phyloP scores from a whole-genome alignment of 2,888 invertebrate genomes.

The Drosophila pseudotakahashii region DNA sequence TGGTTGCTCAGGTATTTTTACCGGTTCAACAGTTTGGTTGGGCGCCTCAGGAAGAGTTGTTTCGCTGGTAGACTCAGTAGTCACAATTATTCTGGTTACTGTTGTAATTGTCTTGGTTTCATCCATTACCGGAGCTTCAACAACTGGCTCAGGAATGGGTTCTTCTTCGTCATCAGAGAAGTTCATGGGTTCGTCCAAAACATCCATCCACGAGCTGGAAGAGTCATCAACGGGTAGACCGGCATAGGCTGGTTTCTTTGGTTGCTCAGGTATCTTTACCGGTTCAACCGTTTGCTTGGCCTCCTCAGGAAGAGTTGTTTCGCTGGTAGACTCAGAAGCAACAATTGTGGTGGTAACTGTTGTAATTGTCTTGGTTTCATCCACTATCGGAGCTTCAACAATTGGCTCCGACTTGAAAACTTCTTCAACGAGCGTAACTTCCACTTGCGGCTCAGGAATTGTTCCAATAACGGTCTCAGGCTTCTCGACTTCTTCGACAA shows the following conservation, averaged over 20 bases:
- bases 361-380: too few species aligned
- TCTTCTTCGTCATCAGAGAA: too few species aligned
- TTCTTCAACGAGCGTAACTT: too few species aligned
- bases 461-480: too few species aligned
- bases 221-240: conserved; percentile 64
- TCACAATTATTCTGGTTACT: conserved; percentile 30
- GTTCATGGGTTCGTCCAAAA: conserved; percentile 76
- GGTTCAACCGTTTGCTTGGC: too few species aligned
- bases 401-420: too few species aligned
- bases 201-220: conserved; percentile 66
- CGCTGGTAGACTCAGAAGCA: too few species aligned
- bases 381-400: too few species aligned
- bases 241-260: conserved; percentile 61
- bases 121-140: not conserved
- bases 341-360: too few species aligned
- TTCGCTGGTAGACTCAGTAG: conserved; percentile 22
- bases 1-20: conserved; percentile 48
- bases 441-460: too few species aligned
- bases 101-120: not conserved
- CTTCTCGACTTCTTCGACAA: too few species aligned
- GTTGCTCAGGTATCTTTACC: conserved; percentile 19
- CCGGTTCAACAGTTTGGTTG: conserved; percentile 2
- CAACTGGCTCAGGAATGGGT: conserved; percentile 11
- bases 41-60: not conserved
- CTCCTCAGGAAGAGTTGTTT: too few species aligned